A percentile compares a stretch with the other conserved stretches of the same genome.
Conservation (phyloP, 1,140 invertebrate genomes). For the Pemphigus obesinymphae region DNA sequence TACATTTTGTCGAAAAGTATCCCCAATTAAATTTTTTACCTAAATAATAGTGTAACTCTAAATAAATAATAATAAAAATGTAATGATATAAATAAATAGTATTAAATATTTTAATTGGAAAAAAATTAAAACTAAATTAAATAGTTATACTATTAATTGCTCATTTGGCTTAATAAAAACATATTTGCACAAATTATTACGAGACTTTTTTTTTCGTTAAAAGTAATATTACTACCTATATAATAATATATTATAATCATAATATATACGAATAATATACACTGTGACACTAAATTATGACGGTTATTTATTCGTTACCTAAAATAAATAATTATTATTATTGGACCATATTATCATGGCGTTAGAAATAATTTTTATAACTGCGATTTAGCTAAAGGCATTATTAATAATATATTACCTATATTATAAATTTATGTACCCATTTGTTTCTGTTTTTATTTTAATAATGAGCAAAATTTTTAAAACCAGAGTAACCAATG, state of each 20-base stretch:
- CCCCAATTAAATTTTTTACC: too few species aligned
- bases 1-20: too few species aligned
- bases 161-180: background rate
- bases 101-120: too few species aligned
- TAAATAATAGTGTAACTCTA: too few species aligned
- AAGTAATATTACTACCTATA: background rate
- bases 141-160: too few species aligned
- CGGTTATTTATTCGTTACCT: background rate
- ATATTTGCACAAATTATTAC: background rate
- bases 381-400: background rate
- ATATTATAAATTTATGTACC: background rate
- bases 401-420: too few species aligned
- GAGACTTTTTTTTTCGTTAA: background rate
- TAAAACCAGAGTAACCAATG: slow-evolving; percentile 2
- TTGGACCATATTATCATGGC: background rate
- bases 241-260: background rate
- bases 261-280: background rate
- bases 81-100: too few species aligned
- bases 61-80: too few species aligned
- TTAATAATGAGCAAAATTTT: slow-evolving; percentile 2
- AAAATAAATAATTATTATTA: background rate
- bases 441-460: background rate
- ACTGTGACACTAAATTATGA: background rate
- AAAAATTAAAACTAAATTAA: too few species aligned
- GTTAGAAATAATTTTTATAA: background rate